Percentiles rank a stretch among this genome's conserved stretches.
phyloP scores from a whole-genome alignment of 2,888 invertebrate species.

The Endomychus coccineus region DNA sequence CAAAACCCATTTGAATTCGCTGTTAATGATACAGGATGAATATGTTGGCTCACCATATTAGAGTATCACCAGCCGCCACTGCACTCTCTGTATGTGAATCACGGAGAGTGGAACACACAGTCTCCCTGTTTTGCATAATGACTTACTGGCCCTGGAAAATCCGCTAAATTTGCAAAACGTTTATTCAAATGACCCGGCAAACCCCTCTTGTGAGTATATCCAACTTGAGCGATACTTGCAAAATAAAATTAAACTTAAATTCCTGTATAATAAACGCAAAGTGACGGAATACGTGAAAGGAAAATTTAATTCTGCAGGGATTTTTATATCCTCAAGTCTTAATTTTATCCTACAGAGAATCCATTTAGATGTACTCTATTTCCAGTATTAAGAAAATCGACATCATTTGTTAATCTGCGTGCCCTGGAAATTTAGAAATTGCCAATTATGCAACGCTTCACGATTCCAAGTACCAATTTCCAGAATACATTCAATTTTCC shows the following conservation, averaged over 20 bases:
- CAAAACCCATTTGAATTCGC: too few species aligned
- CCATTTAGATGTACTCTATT: too few species aligned
- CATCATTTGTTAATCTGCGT: too few species aligned
- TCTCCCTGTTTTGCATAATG: slow-evolving; percentile 34
- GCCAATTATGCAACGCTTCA: too few species aligned
- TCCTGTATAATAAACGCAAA: slow-evolving; percentile 25
- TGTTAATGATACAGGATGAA: too few species aligned
- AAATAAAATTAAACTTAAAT: slow-evolving; percentile 28
- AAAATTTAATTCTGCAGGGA: slow-evolving; percentile 18
- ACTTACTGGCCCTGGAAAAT: slow-evolving; percentile 33
- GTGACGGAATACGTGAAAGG: slow-evolving; percentile 24
- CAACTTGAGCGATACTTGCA: slow-evolving; percentile 24
- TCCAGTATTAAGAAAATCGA: too few species aligned
- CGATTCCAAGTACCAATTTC: too few species aligned
- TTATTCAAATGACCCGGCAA: slow-evolving; percentile 32
- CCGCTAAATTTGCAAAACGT: slow-evolving; percentile 38
- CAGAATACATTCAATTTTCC: too few species aligned
- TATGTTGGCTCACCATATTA: too few species aligned
- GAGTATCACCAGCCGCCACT: too few species aligned
- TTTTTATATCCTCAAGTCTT: not conserved
- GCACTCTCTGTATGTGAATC: slow-evolving; percentile 30
- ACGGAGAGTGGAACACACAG: slow-evolving; percentile 28
- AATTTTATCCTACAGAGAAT: too few species aligned
- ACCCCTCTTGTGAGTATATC: slow-evolving; percentile 22
- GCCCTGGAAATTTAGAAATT: too few species aligned